Evolutionary conservation across 2,888 invertebrate genomes (phyloP).

Genomic region (Lochmaea capreae): DNA sequence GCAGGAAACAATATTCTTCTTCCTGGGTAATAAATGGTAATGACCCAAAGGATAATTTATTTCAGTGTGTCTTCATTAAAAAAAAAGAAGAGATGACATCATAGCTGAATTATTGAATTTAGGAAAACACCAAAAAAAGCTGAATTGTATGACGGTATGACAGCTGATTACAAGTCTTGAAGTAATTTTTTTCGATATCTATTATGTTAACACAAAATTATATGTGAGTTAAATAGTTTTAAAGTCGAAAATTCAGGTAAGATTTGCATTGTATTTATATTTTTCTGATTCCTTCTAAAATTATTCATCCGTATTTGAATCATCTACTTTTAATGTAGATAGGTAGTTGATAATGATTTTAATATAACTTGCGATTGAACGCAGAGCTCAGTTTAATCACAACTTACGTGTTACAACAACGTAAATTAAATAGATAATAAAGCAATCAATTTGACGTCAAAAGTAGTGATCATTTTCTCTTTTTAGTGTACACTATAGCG

Average conservation of each 20-base stretch:
- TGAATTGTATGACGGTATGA: constrained; percentile 6
- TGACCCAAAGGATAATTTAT: no score
- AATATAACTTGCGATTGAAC: neutral
- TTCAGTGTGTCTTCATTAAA: no score
- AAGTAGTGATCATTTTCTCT: neutral
- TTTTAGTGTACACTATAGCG: constrained; percentile 25
- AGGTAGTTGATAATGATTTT: neutral
- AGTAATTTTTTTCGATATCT: constrained; percentile 22
- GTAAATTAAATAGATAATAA: constrained; percentile 1
- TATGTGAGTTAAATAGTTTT: constrained; percentile 14
- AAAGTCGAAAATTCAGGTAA: constrained; percentile 19
- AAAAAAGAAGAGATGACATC: neutral
- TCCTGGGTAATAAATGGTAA: no score
- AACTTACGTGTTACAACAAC: neutral
- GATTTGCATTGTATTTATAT: constrained; percentile 2
- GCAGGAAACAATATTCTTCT: no score
- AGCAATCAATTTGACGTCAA: neutral
- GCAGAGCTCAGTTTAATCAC: neutral
- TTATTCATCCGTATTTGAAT: no score
- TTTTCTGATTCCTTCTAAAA: no score
- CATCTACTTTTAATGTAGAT: neutral
- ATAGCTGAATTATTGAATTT: neutral
- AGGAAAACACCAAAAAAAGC: neutral
- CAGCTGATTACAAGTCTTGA: constrained; percentile 30
- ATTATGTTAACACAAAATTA: constrained; percentile 22